These are phyloP conservation scores for Lethrus apterus DNA, from an alignment of 1,140 invertebrate species.

Conservation along the genomic window DNA sequence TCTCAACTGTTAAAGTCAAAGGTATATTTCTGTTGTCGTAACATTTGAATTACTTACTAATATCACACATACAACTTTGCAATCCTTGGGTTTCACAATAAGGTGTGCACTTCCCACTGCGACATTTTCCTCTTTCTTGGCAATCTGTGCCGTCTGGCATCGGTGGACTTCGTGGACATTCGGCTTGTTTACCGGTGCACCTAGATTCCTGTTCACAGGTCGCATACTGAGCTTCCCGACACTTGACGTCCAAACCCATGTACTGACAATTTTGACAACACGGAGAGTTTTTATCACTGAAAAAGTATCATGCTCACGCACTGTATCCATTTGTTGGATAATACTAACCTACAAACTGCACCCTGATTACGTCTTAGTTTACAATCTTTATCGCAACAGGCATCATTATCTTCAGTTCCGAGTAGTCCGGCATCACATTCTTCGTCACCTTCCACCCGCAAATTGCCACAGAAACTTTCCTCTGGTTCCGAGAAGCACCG, in stretches of 20 bases:
- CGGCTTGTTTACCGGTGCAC: conserved; percentile 63
- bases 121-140: conserved; percentile 80
- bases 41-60: conserved; percentile 53
- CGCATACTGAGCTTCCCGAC: conserved; percentile 77
- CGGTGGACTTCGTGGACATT: conserved; percentile 74
- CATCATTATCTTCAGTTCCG: conserved; percentile 84
- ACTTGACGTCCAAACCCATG: conserved; percentile 71
- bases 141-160: conserved; percentile 82
- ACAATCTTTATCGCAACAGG: conserved; percentile 89
- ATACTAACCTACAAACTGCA: conserved; percentile 72
- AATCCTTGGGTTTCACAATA: conserved; percentile 88
- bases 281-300: conserved; percentile 87
- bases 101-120: conserved; percentile 77
- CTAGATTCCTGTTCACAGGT: conserved; percentile 84
- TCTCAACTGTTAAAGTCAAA: conserved; percentile 52
- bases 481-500: conserved; percentile 90
- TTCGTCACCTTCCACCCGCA: conserved; percentile 87
- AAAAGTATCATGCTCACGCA: conserved; percentile 34
- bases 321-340: background rate
- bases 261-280: conserved; percentile 87
- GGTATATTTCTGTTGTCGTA: no score
- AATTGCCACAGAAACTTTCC: conserved; percentile 91
- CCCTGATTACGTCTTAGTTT: conserved; percentile 71
- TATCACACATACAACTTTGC: conserved; percentile 93
- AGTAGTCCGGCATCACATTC: conserved; percentile 91